A percentile compares a stretch with the other conserved stretches of the same genome.
Evolutionary conservation across 2,113 vertebrate species (phyloP).

Genomic region (Rutilus rutilus): DNA sequence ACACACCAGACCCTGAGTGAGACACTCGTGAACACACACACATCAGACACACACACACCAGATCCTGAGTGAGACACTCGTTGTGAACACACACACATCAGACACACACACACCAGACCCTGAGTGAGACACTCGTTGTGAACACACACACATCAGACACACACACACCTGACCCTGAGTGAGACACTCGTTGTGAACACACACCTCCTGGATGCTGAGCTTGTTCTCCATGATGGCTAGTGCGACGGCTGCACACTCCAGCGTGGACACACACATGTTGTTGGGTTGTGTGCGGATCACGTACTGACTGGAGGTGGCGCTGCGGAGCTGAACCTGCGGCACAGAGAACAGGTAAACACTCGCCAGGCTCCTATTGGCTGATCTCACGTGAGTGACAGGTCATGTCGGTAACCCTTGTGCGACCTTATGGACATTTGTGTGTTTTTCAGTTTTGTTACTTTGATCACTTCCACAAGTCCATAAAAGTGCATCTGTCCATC

Average conservation of each 20-base stretch:
- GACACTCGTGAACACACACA: slow-evolving; percentile 68
- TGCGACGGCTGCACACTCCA: slow-evolving; percentile 92
- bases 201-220: slow-evolving; percentile 87
- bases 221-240: slow-evolving; percentile 90
- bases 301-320: slow-evolving; percentile 89
- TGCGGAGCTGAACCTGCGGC: slow-evolving; percentile 88
- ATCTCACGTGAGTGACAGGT: neutral
- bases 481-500: no score
- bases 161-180: no score
- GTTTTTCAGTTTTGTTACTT: no score
- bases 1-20: no score
- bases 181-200: slow-evolving; percentile 27
- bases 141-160: slow-evolving; percentile 45
- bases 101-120: slow-evolving; percentile 26
- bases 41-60: no score
- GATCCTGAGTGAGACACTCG: no score
- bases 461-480: no score
- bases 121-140: no score
- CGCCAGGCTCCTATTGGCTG: no score
- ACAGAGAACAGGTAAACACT: no score
- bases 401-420: no score
- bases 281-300: slow-evolving; percentile 95
- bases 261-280: slow-evolving; percentile 92
- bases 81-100: slow-evolving; percentile 44
- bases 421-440: no score